Evolutionary conservation across 30 jellyfish, hydroid and myxozoan genomes (phyloP).

Genomic region (Aurelia aurita complex sp. Pacific): DNA sequence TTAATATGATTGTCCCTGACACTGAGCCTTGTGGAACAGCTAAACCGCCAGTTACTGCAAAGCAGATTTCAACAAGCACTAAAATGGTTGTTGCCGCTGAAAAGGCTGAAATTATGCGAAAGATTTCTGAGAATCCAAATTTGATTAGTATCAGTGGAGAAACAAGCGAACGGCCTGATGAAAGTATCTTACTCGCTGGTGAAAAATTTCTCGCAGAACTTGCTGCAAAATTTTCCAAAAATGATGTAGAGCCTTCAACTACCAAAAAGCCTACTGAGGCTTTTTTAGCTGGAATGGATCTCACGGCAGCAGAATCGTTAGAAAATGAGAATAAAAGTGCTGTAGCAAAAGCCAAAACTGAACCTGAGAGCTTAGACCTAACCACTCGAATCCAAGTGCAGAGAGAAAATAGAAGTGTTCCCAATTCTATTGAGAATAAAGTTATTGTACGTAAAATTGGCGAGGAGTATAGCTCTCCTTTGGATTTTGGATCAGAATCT

Average conservation of each 20-base stretch:
- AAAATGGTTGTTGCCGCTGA: not conserved
- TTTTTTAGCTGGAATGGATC: not conserved
- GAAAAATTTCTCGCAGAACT: conserved; percentile 92
- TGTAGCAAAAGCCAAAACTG: not conserved
- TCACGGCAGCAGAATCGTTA: not conserved
- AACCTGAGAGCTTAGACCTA: not conserved
- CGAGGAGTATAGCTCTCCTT: conserved; percentile 42
- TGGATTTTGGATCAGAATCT: not conserved
- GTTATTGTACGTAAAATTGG: conserved; percentile 67
- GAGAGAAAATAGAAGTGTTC: conserved; percentile 5
- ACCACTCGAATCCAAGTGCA: conserved; percentile 23
- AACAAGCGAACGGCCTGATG: conserved; percentile 74
- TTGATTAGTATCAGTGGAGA: conserved; percentile 5
- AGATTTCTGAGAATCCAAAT: not conserved
- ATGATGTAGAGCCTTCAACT: conserved; percentile 5
- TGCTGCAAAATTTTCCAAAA: conserved; percentile 78
- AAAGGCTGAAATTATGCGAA: not conserved
- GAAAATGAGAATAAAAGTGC: not conserved
- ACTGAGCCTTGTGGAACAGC: not conserved
- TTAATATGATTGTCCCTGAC: not conserved
- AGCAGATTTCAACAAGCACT: not conserved
- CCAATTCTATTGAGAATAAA: conserved; percentile 14
- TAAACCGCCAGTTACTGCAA: not conserved
- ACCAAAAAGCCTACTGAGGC: not conserved
- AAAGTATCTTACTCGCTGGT: conserved; percentile 91